phyloP scores from a whole-genome alignment of 2,888 invertebrate genomes.

The Dinocampus coccinellae region DNA sequence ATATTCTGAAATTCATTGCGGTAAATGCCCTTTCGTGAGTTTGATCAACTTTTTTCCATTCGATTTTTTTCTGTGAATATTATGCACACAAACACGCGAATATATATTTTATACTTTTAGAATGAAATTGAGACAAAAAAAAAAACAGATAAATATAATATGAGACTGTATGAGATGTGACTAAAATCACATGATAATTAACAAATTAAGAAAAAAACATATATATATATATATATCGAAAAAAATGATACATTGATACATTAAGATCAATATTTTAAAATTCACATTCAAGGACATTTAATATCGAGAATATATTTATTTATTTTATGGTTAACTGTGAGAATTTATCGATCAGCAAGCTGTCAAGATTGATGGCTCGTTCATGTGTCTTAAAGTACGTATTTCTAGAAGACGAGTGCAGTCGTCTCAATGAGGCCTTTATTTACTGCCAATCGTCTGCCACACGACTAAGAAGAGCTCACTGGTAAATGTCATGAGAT shows the following conservation, averaged over 20 bases:
- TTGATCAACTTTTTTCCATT: constrained; percentile 45
- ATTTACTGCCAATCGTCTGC: constrained; percentile 38
- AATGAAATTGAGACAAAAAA: too few species aligned
- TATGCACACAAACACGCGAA: too few species aligned
- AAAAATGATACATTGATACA: background rate
- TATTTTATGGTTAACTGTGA: constrained; percentile 14
- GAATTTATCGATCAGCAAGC: constrained; percentile 32
- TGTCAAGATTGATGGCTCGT: constrained; percentile 26
- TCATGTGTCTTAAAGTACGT: background rate
- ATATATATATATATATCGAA: background rate
- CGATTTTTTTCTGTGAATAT: constrained; percentile 11
- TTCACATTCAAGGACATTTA: constrained; percentile 14
- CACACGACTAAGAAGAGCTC: constrained; percentile 42
- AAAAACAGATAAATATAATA: background rate
- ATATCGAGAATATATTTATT: background rate
- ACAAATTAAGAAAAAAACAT: background rate
- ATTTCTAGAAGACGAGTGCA: constrained; percentile 42
- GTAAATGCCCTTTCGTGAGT: constrained; percentile 55
- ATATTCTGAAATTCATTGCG: background rate
- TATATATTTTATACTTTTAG: too few species aligned
- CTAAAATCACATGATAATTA: too few species aligned
- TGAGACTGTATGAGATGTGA: background rate
- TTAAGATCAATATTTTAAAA: background rate
- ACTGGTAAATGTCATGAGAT: constrained; percentile 62
- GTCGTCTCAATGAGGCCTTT: constrained; percentile 32